Evolutionary conservation across 2,888 invertebrate species (phyloP).

Genomic region (Drosophila buzzatii): DNA sequence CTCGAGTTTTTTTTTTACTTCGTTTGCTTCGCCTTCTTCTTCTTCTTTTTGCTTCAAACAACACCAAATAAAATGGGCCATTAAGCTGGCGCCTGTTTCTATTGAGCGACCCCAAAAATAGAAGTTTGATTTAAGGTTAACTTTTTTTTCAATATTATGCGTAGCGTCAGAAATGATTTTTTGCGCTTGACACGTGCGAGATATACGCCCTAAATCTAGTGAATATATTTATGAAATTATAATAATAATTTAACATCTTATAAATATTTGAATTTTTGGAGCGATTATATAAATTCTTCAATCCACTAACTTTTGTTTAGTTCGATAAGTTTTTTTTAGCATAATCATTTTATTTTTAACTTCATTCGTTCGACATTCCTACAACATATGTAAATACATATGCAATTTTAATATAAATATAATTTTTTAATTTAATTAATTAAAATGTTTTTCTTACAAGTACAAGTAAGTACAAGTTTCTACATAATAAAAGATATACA

Average conservation of each 20-base stretch:
- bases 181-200: conserved; percentile 11
- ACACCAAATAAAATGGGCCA: conserved; percentile 30
- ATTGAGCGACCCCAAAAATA: conserved; percentile 30
- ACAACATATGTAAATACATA: neutral
- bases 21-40: neutral
- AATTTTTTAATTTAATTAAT: neutral
- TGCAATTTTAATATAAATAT: neutral
- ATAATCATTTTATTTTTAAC: neutral
- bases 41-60: conserved; percentile 7
- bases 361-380: neutral
- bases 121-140: conserved; percentile 23
- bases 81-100: conserved; percentile 43
- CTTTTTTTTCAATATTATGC: conserved; percentile 1
- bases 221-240: neutral
- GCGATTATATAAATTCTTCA: neutral
- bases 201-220: neutral
- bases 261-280: neutral
- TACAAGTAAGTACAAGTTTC: no score
- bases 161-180: neutral
- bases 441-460: no score
- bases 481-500: no score
- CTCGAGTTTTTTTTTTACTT: conserved; percentile 8
- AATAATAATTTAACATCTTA: conserved; percentile 1
- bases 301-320: neutral
- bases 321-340: neutral